Evolutionary conservation across 2,113 vertebrate genomes (phyloP), one percentile per base, ranked within the genome.

Genomic region (Macrotus californicus): DNA sequence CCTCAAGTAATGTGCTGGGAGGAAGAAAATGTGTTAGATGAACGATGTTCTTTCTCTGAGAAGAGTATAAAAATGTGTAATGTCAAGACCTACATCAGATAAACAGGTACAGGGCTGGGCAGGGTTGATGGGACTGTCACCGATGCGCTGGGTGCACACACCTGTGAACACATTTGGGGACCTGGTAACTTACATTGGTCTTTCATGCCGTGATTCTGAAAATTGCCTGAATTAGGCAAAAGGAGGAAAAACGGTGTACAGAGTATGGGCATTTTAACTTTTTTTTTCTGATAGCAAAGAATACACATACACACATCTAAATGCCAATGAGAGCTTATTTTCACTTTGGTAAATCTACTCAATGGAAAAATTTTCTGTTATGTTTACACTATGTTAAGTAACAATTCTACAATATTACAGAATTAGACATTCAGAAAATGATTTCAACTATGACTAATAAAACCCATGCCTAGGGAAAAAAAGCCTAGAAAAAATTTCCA

Each of bases 401-500:
- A 95, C 89, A 96, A 92, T 52, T 85, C 91, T 91, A 97, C 95
- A 95, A 80, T 80, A 89, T 41, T 91, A 64, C 22, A 94, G 73
- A 84, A 66, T 64, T 76, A 85, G 34, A 50, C 34, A 76, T 79
- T 96, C 89, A 94, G 86, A 90, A 93, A 92, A 85, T 59, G 92
- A 96, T 90, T 96, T 96, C 77, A 94, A 83, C 16, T 88, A 43
- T 88, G 94, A 94, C 75, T 89, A 2, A 61, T 64, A 52, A 95
- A 86, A 93, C 76, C 91, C 93, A 95, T 26, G 2, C 83, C 72
- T 1, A 43, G 34, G 29, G 14, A 56, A 77, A 88, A 82, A 93
- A 96, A 92, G 72, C 87, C 89, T 96, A 94, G 87, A 94, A 96
- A 95, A 92, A 96, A 95, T 87, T 95, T 95, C 93, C 93, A 50